Evolutionary conservation across 2,797 vertebrate species (phyloP), one percentile per base, ranked within the genome.

Genomic region (Onychomys arenicola): DNA sequence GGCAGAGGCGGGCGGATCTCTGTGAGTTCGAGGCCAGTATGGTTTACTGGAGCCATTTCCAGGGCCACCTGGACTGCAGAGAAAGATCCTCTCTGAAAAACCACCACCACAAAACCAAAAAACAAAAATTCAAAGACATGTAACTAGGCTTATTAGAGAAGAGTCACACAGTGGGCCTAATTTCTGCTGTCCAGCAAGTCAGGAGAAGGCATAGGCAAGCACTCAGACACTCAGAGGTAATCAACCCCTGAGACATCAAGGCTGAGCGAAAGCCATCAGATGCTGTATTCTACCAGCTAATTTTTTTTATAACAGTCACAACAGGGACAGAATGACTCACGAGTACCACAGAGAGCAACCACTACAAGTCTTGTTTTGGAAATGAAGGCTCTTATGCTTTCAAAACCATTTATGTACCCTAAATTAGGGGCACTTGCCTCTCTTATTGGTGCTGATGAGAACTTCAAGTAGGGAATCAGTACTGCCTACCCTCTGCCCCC

Each of bases 211-310:
- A 90, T 88, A 80, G 89, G 82, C 88, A 95, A 71, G 85, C 46
- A 27, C 80, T 91, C 97, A 97, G 91, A 83, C 46, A 27, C 80
- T 91, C 97, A 97, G 91, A 85, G 78, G 46, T 55, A 97, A 95
- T 94, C 84, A 86, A 76, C 43, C 97, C 93, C 32, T 13, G 95
- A 97, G 93, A 97, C 87, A 91, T 92, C 97, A 98, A 82, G 88
- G 95, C 0, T 96, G 86, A 84, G 55, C 37, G 52, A 40, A 97
- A 93, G 29, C 78, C 69, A 81, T 77, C 90, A 86, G 63, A 91
- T 0, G 80, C 78, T 85, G 46, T 17, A 55, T 95, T 89, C 0
- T 69, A 78, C 8, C 69, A 87, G 93, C 71, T 90, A 84, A 91
- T 96, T 96, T 83, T 73, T 96, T 82, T 69, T 46, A 1, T 21